These are phyloP conservation scores for Anhinga anhinga DNA, from an alignment of 2,113 vertebrate genomes.

Conservation along the genomic window DNA sequence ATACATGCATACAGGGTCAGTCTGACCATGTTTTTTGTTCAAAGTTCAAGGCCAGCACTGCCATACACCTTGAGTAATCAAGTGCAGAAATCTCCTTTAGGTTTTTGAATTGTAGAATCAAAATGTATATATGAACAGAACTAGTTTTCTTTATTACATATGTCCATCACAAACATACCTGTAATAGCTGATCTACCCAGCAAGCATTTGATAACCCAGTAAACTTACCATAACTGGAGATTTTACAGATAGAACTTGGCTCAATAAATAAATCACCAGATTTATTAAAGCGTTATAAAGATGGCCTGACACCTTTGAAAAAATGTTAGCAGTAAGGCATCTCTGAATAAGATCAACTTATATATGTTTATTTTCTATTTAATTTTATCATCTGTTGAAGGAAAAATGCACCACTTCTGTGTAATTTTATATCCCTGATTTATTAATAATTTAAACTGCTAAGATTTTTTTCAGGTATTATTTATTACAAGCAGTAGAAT, in stretches of 20 bases:
- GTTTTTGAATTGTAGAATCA: background rate
- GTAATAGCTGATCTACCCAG: constrained; percentile 12
- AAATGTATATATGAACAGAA: background rate
- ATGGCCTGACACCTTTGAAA: background rate
- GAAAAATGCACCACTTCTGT: background rate
- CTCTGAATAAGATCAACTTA: background rate
- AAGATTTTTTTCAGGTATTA: background rate
- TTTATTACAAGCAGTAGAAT: background rate
- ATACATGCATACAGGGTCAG: background rate
- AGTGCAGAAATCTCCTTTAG: background rate
- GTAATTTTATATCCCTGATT: background rate
- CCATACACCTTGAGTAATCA: background rate
- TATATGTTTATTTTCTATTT: constrained; percentile 35
- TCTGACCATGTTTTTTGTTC: background rate
- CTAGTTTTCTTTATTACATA: constrained; percentile 17
- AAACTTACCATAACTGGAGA: constrained; percentile 41
- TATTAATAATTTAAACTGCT: constrained; percentile 25
- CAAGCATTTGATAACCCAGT: background rate
- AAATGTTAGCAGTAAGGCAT: constrained; percentile 9
- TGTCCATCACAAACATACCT: constrained; percentile 9
- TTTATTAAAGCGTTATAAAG: constrained; percentile 38
- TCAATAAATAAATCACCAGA: constrained; percentile 49
- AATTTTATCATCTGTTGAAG: constrained; percentile 8
- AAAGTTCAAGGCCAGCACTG: background rate
- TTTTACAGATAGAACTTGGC: constrained; percentile 27